These are phyloP conservation scores for Tuberolachnus salignus DNA, from an alignment of 2,888 invertebrate species.

Conservation along the genomic window DNA sequence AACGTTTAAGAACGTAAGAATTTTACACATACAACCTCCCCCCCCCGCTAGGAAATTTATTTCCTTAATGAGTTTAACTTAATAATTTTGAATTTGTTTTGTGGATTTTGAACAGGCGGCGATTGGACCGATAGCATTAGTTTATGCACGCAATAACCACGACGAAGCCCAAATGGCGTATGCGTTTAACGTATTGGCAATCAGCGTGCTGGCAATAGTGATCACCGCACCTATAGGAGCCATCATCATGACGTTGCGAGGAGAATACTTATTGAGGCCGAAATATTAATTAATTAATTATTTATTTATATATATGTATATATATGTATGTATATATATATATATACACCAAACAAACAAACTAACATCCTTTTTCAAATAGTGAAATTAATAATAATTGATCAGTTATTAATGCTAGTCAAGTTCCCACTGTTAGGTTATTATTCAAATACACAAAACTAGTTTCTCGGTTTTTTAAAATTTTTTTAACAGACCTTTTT, in stretches of 20 bases:
- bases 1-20: too few relatives aligned
- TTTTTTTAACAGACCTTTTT: conserved; percentile 4
- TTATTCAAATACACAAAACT: conserved; percentile 45
- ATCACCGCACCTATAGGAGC: conserved; percentile 63
- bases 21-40: too few relatives aligned
- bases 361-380: neutral
- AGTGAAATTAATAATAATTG: conserved; percentile 32
- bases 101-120: conserved; percentile 66
- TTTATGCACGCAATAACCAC: conserved; percentile 63
- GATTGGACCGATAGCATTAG: conserved; percentile 70
- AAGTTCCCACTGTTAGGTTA: conserved; percentile 41
- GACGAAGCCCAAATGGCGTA: conserved; percentile 14
- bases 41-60: neutral
- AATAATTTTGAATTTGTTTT: neutral
- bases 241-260: conserved; percentile 59
- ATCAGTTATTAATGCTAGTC: conserved; percentile 49
- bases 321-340: too few relatives aligned
- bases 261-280: conserved; percentile 45
- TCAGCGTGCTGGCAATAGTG: conserved; percentile 62
- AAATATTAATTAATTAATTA: conserved; percentile 28
- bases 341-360: conserved; percentile 1
- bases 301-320: too few relatives aligned
- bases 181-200: conserved; percentile 60
- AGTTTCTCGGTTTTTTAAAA: conserved; percentile 29
- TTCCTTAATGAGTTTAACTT: too few relatives aligned